Evolutionary conservation across 2,888 invertebrate species (phyloP).

Genomic region (Scaptomyza reducta): DNA sequence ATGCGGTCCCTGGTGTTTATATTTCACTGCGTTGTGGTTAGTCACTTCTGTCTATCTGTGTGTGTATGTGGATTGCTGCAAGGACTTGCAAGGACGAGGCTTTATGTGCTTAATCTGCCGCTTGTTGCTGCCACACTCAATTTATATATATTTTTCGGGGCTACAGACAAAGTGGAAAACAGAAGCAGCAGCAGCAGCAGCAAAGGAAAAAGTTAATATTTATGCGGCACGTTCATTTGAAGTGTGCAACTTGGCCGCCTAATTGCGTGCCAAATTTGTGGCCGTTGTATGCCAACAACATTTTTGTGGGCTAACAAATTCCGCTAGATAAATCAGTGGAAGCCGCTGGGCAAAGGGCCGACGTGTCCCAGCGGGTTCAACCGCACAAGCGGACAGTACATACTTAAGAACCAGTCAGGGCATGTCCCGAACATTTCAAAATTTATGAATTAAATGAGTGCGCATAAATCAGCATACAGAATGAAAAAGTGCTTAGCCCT

Average conservation of each 20-base stretch:
- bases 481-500: constrained; percentile 55
- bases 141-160: constrained; percentile 35
- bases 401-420: constrained; percentile 3
- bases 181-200: constrained; percentile 36
- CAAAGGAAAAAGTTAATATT: constrained; percentile 53
- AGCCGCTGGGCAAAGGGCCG: constrained; percentile 8
- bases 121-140: constrained; percentile 57
- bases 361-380: constrained; percentile 12
- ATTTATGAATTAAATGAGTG: constrained; percentile 77
- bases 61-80: constrained; percentile 1
- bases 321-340: constrained; percentile 65
- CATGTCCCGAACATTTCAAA: constrained; percentile 41
- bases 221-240: constrained; percentile 51
- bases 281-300: constrained; percentile 31
- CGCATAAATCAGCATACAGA: constrained; percentile 68
- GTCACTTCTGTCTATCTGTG: constrained; percentile 7
- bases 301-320: constrained; percentile 54
- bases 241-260: constrained; percentile 42
- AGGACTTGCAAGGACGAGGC: constrained; percentile 12
- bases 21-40: constrained; percentile 37
- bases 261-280: constrained; percentile 74
- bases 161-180: constrained; percentile 31
- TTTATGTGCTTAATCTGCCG: constrained; percentile 55
- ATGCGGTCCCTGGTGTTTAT: constrained; percentile 45
- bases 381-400: constrained; percentile 9